These are phyloP conservation scores for Pseudomyrmex cubaensis DNA, from an alignment of 1,140 invertebrate species.

Conservation along the genomic window DNA sequence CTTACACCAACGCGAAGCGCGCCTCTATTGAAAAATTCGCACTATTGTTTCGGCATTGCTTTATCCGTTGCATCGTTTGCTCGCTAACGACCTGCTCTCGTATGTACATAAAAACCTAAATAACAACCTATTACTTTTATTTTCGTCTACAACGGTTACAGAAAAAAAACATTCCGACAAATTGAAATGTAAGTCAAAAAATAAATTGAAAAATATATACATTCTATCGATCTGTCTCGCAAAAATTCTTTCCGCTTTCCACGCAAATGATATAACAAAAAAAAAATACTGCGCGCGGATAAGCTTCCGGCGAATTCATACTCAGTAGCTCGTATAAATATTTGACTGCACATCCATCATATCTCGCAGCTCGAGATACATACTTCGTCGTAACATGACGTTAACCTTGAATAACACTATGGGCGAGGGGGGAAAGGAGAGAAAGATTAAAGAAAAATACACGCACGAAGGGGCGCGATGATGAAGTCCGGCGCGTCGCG, in stretches of 20 bases:
- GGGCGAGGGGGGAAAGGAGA: too few relatives aligned
- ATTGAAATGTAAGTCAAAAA: background rate
- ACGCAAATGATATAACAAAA: background rate
- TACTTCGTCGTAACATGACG: background rate
- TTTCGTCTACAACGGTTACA: background rate
- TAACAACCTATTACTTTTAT: constrained; percentile 13
- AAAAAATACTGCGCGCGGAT: background rate
- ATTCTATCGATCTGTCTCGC: background rate
- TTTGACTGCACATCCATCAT: background rate
- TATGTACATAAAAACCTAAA: background rate
- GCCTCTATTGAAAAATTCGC: background rate
- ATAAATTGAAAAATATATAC: background rate
- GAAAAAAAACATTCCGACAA: background rate
- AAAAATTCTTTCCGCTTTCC: background rate
- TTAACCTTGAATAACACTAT: background rate
- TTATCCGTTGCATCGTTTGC: background rate
- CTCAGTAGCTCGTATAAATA: background rate
- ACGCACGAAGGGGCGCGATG: background rate
- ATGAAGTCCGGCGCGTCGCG: background rate
- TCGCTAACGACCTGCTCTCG: background rate
- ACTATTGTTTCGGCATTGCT: background rate
- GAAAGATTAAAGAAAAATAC: constrained; percentile 15
- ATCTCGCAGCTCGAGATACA: background rate
- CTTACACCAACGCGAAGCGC: background rate
- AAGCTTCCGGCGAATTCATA: background rate